These are phyloP conservation scores for Leucoma salicis DNA, from an alignment of 2,888 invertebrate genomes.

Conservation along the genomic window DNA sequence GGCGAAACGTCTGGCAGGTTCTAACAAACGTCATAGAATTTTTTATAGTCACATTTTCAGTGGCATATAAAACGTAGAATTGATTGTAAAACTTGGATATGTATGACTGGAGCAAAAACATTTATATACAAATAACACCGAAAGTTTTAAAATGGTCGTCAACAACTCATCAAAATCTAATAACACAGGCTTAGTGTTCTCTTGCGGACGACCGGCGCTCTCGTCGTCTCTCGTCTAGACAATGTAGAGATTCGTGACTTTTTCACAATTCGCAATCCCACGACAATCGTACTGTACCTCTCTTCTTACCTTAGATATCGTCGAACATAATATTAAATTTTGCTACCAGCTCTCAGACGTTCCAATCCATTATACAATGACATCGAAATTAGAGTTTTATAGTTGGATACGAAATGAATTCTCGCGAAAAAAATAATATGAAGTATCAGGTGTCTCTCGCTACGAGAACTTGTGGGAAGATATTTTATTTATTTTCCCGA, in stretches of 20 bases:
- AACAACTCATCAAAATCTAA: conserved; percentile 70
- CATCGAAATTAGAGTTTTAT: conserved; percentile 65
- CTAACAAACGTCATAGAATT: conserved; percentile 6
- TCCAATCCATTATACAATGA: conserved; percentile 65
- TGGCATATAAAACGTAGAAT: conserved; percentile 25
- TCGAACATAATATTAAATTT: conserved; percentile 72
- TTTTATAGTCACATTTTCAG: conserved; percentile 4
- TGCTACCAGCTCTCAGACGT: conserved; percentile 56
- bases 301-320: conserved; percentile 51
- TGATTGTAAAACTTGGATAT: conserved; percentile 30
- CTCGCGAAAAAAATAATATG: conserved; percentile 31
- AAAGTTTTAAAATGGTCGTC: conserved; percentile 51
- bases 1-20: conserved; percentile 10
- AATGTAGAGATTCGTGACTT: conserved; percentile 70
- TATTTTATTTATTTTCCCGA: conserved; percentile 6
- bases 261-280: conserved; percentile 68
- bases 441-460: conserved; percentile 22
- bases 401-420: conserved; percentile 51
- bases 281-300: conserved; percentile 59
- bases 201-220: conserved; percentile 15
- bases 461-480: conserved; percentile 7
- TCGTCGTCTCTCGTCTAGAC: conserved; percentile 69
- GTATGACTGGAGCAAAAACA: conserved; percentile 28
- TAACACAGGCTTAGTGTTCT: conserved; percentile 56
- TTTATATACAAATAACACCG: conserved; percentile 11